Evolutionary conservation across 2,888 invertebrate genomes (phyloP), one percentile per base, ranked within the genome.

Genomic region (Eupithecia inturbata): DNA sequence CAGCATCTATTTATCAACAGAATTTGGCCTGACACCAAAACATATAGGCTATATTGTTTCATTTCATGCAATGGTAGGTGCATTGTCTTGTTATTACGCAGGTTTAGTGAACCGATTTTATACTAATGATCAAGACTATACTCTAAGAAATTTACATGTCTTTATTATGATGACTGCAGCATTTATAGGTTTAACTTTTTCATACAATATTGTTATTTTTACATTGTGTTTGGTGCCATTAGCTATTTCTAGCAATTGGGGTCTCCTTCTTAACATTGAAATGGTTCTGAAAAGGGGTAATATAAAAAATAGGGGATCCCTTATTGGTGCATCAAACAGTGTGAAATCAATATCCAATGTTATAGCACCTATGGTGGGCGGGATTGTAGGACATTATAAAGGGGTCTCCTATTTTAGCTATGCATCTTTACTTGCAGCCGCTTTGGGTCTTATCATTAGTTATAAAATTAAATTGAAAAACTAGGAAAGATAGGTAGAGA

Each of bases 31-130:
- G 49, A 90, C 95, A 62, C 95, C 95, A 73, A 95, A 95, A 81
- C 91, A 95, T 84, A 87, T 95, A 73, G 96, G 96, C 14, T 96
- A 96, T 85, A 95, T 95, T 31, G 95, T 96, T 84, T 96, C 96
- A 71, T 95, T 95, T 78, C 95, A 96, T 84, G 95, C 96, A 78
- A 85, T 94, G 5, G 86, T 96, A 66, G 95, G 95, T 53, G 92
- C 95, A 10, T 72, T 95, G 41, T 92, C 95, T 16, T 95, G 95
- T 81, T 95, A 95, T 82, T 93, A 92, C 68, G 93, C 95, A 77
- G 93, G 95, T 70, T 91, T 87, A 77, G 93, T 96, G 26, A 95
- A 95, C 80, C 91, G 88, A 71, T 93, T 95, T 82, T 96, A 96
- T 82, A 87, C 78, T 62, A 82, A 91, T 68, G 95, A 95, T 79